phyloP scores from a whole-genome alignment of 2,888 invertebrate genomes.

The Mesoligia furuncula region DNA sequence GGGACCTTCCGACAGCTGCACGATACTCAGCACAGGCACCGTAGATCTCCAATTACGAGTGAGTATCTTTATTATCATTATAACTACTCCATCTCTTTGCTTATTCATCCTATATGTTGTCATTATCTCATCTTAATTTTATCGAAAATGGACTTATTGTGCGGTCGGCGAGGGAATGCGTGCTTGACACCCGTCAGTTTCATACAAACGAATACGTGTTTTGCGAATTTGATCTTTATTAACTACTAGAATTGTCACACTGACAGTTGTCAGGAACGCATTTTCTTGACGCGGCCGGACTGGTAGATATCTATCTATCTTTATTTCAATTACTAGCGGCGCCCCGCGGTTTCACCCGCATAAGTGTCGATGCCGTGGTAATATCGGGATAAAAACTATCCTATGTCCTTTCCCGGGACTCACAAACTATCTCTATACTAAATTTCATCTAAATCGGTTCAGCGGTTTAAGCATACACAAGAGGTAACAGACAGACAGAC shows the following conservation, averaged over 20 bases:
- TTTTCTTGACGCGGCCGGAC: too few relatives aligned
- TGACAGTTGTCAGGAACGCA: too few relatives aligned
- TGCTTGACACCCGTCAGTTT: not conserved
- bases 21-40: conserved; percentile 87
- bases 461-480: too few relatives aligned
- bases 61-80: conserved; percentile 32
- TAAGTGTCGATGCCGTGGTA: too few relatives aligned
- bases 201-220: not conserved
- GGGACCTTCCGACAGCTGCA: conserved; percentile 89
- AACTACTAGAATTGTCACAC: not conserved
- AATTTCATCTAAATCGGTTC: too few relatives aligned
- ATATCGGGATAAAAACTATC: too few relatives aligned
- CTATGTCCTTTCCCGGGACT: too few relatives aligned
- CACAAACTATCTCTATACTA: too few relatives aligned
- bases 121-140: not conserved
- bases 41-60: conserved; percentile 76
- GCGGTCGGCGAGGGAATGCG: not conserved
- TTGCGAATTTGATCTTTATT: not conserved
- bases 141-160: not conserved
- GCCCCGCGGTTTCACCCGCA: too few relatives aligned
- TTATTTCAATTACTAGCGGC: too few relatives aligned
- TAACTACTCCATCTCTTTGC: not conserved
- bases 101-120: not conserved
- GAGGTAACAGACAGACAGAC: too few relatives aligned
- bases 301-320: too few relatives aligned